Percentiles rank a stretch among this genome's conserved stretches.
Conservation (phyloP, 1,140 invertebrate species). For the Lepidurus arcticus region DNA sequence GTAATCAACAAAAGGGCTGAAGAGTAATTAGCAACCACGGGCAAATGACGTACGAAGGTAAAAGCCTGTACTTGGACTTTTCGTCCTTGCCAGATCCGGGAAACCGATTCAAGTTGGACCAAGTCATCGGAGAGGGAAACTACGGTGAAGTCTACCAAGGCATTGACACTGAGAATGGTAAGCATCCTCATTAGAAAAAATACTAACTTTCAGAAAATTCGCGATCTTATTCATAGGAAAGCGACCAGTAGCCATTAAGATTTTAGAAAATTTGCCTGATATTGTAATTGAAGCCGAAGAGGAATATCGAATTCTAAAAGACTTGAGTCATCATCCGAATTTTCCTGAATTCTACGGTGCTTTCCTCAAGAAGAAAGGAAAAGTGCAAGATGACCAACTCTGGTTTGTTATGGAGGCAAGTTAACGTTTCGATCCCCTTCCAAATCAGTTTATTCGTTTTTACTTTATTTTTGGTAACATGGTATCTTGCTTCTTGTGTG, state of each 20-base stretch:
- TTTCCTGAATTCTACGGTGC: conserved; percentile 78
- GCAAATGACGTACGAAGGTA: conserved; percentile 30
- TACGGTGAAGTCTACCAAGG: conserved; percentile 70
- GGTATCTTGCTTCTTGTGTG: conserved; percentile 40
- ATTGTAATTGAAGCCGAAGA: conserved; percentile 65
- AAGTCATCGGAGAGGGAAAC: conserved; percentile 63
- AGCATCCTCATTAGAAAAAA: not conserved
- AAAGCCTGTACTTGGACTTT: conserved; percentile 42
- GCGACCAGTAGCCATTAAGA: conserved; percentile 72
- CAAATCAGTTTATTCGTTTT: not conserved
- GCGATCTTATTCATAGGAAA: conserved; percentile 43
- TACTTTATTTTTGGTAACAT: not conserved
- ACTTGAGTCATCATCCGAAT: conserved; percentile 69
- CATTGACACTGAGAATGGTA: conserved; percentile 52
- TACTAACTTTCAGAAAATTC: not conserved
- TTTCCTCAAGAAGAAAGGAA: conserved; percentile 59
- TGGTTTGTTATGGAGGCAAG: conserved; percentile 87
- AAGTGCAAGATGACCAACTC: conserved; percentile 57
- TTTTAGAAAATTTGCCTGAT: conserved; percentile 63
- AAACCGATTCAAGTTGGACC: conserved; percentile 58
- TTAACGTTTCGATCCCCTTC: conserved; percentile 26
- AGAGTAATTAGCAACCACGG: not conserved
- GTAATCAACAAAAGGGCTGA: not conserved
- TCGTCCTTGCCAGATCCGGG: conserved; percentile 56
- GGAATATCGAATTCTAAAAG: conserved; percentile 74